Evolutionary conservation across 2,888 invertebrate species (phyloP).

Genomic region (Parnassius orleans): DNA sequence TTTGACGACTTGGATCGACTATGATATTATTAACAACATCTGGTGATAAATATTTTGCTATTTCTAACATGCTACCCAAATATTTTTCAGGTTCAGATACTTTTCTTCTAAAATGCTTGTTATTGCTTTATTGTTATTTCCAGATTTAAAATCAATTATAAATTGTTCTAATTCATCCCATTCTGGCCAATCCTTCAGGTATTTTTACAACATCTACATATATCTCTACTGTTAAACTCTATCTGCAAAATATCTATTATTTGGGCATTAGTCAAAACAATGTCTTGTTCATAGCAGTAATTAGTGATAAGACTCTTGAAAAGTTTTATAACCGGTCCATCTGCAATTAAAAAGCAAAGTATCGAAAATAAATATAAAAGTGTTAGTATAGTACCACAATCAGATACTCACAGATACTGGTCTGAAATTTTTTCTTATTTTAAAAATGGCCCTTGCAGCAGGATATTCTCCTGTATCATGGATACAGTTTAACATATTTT

Average conservation of each 20-base stretch:
- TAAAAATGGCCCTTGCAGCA: too few relatives aligned
- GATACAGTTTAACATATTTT: too few relatives aligned
- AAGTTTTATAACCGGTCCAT: conserved; percentile 56
- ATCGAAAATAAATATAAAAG: not conserved
- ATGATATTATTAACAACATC: conserved; percentile 36
- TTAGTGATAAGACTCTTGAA: conserved; percentile 53
- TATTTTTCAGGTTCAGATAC: conserved; percentile 53
- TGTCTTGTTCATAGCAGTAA: conserved; percentile 55
- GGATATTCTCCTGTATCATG: too few relatives aligned
- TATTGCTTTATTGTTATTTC: conserved; percentile 35
- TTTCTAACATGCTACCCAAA: conserved; percentile 45
- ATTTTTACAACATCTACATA: conserved; percentile 63
- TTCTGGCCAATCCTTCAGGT: conserved; percentile 63
- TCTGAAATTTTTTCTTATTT: too few relatives aligned
- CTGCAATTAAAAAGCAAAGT: conserved; percentile 41
- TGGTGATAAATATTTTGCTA: conserved; percentile 39
- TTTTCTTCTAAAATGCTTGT: conserved; percentile 45
- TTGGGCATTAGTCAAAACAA: conserved; percentile 58
- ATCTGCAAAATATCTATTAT: conserved; percentile 54
- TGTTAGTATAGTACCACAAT: too few relatives aligned
- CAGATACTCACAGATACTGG: too few relatives aligned
- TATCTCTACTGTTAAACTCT: conserved; percentile 58
- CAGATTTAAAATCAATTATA: conserved; percentile 42
- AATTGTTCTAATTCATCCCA: conserved; percentile 61
- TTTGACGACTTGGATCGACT: too few relatives aligned